These are phyloP conservation scores for Petrocephalus schoutedeni DNA, from an alignment of 2,797 vertebrate species.

Conservation along the genomic window DNA sequence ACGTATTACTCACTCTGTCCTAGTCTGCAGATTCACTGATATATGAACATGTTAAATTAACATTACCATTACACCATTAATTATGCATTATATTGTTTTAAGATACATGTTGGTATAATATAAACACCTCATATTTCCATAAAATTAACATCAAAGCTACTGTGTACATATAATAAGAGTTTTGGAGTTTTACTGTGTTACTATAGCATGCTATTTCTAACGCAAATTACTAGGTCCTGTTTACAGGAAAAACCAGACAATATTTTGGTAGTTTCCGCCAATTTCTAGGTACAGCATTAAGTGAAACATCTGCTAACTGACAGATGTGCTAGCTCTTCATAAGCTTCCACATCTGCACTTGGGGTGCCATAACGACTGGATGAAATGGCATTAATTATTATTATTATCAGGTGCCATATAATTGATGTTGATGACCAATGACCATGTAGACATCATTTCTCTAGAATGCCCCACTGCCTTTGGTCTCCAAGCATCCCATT, in stretches of 20 bases:
- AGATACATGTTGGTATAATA: no score
- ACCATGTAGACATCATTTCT: not conserved
- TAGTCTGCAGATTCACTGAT: not conserved
- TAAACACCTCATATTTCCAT: no score
- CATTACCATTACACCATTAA: not conserved
- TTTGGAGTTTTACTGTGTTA: not conserved
- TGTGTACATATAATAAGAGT: not conserved
- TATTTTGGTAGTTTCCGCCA: not conserved
- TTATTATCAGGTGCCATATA: not conserved
- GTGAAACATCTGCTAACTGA: not conserved
- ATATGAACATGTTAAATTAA: not conserved
- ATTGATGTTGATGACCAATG: not conserved
- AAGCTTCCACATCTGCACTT: not conserved
- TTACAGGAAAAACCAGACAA: not conserved
- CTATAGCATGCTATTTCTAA: not conserved
- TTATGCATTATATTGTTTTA: not conserved
- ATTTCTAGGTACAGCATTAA: not conserved
- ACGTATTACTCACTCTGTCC: conserved; percentile 4
- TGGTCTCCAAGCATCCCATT: not conserved
- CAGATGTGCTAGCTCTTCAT: not conserved
- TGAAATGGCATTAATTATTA: not conserved
- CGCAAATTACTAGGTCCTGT: not conserved
- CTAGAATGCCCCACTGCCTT: not conserved
- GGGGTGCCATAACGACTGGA: not conserved
- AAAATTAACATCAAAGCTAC: no score